These are phyloP conservation scores for Spinus pinus DNA, from an alignment of 2,797 vertebrate genomes.

Conservation along the genomic window DNA sequence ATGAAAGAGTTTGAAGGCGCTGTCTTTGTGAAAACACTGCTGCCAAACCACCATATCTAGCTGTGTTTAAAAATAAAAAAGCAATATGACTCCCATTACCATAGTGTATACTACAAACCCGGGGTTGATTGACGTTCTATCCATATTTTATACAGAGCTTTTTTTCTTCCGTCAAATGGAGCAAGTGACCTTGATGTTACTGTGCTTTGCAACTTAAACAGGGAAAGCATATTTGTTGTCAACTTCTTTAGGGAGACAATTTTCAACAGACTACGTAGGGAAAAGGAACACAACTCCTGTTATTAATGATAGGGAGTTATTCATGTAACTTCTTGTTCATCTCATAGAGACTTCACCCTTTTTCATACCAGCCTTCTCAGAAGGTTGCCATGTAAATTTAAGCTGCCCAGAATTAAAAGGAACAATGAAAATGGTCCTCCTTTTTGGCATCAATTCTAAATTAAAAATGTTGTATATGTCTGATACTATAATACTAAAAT, in stretches of 20 bases:
- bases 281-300: conserved; percentile 1
- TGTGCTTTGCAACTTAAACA: conserved; percentile 58
- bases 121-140: conserved; percentile 66
- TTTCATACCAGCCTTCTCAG: background rate
- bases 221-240: conserved; percentile 50
- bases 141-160: conserved; percentile 67
- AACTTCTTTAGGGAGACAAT: conserved; percentile 49
- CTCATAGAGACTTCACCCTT: background rate
- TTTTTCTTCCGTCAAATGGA: conserved; percentile 54
- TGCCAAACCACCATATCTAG: conserved; percentile 70
- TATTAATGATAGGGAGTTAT: conserved; percentile 21
- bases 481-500: background rate
- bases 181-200: conserved; percentile 70
- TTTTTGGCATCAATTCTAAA: background rate
- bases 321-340: background rate
- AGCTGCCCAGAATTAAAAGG: background rate
- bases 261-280: background rate
- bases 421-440: background rate
- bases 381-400: background rate
- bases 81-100: conserved; percentile 67
- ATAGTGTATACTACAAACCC: conserved; percentile 60
- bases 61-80: conserved; percentile 75
- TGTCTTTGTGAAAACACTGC: conserved; percentile 77
- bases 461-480: background rate
- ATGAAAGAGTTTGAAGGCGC: conserved; percentile 81